These are phyloP conservation scores for Trachymyrmex cornetzi DNA, from an alignment of 1,140 invertebrate species.

Conservation along the genomic window DNA sequence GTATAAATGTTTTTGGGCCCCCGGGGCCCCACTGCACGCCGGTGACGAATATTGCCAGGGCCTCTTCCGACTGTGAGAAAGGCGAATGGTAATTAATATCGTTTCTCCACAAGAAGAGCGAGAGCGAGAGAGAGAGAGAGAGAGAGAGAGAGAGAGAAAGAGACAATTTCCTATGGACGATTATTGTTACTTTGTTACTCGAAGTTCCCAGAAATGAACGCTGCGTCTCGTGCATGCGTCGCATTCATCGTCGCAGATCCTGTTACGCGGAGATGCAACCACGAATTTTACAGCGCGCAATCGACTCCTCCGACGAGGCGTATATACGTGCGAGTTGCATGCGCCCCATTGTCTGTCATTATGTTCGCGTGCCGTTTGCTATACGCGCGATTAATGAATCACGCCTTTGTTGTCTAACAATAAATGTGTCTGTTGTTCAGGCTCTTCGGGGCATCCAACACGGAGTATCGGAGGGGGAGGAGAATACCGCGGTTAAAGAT, in stretches of 20 bases:
- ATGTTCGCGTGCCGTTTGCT: constrained; percentile 53
- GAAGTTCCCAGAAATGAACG: constrained; percentile 46
- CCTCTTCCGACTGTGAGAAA: constrained; percentile 59
- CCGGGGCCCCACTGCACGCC: constrained; percentile 53
- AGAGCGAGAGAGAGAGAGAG: constrained; percentile 2
- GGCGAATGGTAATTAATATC: constrained; percentile 72
- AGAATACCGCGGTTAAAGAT: constrained; percentile 8
- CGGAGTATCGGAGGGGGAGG: background rate
- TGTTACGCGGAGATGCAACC: constrained; percentile 42
- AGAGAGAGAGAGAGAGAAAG: background rate
- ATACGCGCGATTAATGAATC: constrained; percentile 49
- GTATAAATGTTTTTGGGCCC: constrained; percentile 33
- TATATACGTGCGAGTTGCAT: background rate
- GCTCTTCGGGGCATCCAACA: background rate
- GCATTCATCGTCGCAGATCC: constrained; percentile 29
- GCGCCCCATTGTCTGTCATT: constrained; percentile 51
- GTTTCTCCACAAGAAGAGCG: constrained; percentile 17
- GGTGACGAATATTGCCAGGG: constrained; percentile 71
- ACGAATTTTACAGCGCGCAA: constrained; percentile 40
- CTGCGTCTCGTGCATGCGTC: background rate
- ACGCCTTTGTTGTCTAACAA: constrained; percentile 47
- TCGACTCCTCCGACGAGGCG: constrained; percentile 5
- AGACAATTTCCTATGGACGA: background rate
- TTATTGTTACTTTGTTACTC: constrained; percentile 60
- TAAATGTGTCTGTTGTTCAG: constrained; percentile 46